Base-by-base conservation (phyloP, 1,140 invertebrate species). In the Xylocopa sonorina region DNA sequence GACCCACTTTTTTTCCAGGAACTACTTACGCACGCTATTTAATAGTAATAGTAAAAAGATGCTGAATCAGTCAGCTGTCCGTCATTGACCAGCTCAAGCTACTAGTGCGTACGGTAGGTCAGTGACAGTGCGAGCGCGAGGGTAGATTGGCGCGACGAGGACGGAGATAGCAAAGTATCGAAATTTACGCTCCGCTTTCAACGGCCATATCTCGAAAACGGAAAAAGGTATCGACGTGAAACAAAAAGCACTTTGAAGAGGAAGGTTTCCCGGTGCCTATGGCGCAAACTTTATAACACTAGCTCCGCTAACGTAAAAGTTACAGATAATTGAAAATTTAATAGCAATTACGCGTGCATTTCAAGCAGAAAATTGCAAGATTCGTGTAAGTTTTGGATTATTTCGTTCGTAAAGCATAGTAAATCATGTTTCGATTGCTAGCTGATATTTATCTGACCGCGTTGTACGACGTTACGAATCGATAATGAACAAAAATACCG, bases 1-100 rank as follows among this genome's bases (percentile, higher is more conserved):
- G 71, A 62, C 57, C 71, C 6, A 62, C 16, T 48, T 50, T 57
- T 34, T 34, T 60, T 62, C 21, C 21, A 6, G 32, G 4, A 73
- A 62, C 34, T 50, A 29, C 41, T 16, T 38, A 57, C 18, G 18
- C 6, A 41, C 0, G 58, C 21, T 34, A 9, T 18, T 16, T n/a
- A 10, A 0, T 4, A 12, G 16, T 21, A 24, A 5, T 38, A 4
- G 32, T 1, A 29, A 50, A 53, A 38, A 16, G 32, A n/a, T 1
- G 21, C 27, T 50, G 43, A 73, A 5, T 48, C 71, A 27, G 57
- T 32, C 18, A n/a, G n/a, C n/a, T n/a, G n/a, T 6, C 43, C 27
- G 32, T 62, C 24, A 0, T 27, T 43, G 21, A 34, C 29, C 41
- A 50, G 2, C n/a, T 18, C 29, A 14, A 21, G 2, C 27, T n/a